Evolutionary conservation across 2,888 invertebrate species (phyloP), one percentile per base, ranked within the genome.

Genomic region (Tridacna gigas): DNA sequence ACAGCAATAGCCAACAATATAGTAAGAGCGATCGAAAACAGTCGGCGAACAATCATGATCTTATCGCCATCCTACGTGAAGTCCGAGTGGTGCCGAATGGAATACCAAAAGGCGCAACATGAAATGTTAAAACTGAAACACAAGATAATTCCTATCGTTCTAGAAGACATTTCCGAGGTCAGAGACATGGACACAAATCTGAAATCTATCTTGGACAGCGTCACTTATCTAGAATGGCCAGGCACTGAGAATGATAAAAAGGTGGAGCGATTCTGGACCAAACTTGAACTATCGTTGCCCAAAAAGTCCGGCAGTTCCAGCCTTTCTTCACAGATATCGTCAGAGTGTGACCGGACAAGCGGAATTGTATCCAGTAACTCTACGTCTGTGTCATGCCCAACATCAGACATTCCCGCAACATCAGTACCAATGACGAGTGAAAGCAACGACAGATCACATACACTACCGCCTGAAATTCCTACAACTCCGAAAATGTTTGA

Each of bases 111-210:
- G 63, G 92, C 92, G 0, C 92, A 91, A 77, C 91, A 91, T n/a
- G 92, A 92, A 82, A 92, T 92, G 92, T 78, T 92, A 22, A 89
- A 90, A 77, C 83, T 91, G n/a, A 90, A 90, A 79, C 91, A 91
- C 83, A 90, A 86, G 77, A 91, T 92, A 18, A 91, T 92, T 63
- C 92, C 92, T 1, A 85, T 92, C 1, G 86, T 92, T n/a, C 80
- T 91, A 12, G 89, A 90, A 22, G 90, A 91, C 66, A 80, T 91
- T 0, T 81, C 86, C 0, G 80, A 89, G 26, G 71, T 87, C 15
- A 63, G 25, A 25, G 83, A 80, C 67, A 73, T 89, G 26, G 92
- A 92, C 77, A 88, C 83, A 63, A 91, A 90, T 67, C 75, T 92
- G 9, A 88, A 88, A 74, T 86, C 86, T 18, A 90, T 92, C 25